Conservation (phyloP, 2,113 vertebrate species). For the Rana temporaria region DNA sequence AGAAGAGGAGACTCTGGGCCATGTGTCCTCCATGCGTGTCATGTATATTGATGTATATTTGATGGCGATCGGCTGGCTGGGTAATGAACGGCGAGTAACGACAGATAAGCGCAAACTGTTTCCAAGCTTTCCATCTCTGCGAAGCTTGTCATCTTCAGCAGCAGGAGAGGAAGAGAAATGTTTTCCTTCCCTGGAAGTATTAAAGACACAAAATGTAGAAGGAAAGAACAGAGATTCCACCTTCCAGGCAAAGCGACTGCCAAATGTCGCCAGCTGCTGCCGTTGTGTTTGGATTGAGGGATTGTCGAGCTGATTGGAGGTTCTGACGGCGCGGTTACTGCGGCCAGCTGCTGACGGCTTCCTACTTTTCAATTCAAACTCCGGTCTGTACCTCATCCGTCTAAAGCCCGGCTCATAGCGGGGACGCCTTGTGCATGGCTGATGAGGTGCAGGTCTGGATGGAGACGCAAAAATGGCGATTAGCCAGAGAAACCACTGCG, state of each 20-base stretch:
- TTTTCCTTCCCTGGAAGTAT: too few relatives aligned
- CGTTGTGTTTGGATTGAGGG: neutral
- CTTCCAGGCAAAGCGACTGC: neutral
- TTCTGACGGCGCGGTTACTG: neutral
- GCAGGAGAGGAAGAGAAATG: too few relatives aligned
- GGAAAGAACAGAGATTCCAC: neutral
- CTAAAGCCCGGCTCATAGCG: neutral
- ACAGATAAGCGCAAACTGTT: too few relatives aligned
- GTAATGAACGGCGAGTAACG: too few relatives aligned
- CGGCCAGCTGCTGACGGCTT: neutral
- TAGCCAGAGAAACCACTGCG: too few relatives aligned
- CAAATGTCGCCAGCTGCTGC: neutral
- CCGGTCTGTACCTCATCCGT: conserved; percentile 10
- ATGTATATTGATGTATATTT: too few relatives aligned
- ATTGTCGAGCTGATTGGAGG: neutral
- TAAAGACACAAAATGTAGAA: neutral
- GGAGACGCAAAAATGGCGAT: neutral
- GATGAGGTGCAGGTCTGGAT: neutral
- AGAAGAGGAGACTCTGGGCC: too few relatives aligned
- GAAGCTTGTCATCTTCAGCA: too few relatives aligned
- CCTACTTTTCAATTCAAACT: conserved; percentile 28
- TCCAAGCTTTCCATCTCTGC: too few relatives aligned
- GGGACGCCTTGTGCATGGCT: neutral
- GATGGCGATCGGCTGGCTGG: too few relatives aligned
- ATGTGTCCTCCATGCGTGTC: too few relatives aligned